Evolutionary conservation across 2,888 invertebrate species (phyloP).

Genomic region (Synergus laeviventris): DNA sequence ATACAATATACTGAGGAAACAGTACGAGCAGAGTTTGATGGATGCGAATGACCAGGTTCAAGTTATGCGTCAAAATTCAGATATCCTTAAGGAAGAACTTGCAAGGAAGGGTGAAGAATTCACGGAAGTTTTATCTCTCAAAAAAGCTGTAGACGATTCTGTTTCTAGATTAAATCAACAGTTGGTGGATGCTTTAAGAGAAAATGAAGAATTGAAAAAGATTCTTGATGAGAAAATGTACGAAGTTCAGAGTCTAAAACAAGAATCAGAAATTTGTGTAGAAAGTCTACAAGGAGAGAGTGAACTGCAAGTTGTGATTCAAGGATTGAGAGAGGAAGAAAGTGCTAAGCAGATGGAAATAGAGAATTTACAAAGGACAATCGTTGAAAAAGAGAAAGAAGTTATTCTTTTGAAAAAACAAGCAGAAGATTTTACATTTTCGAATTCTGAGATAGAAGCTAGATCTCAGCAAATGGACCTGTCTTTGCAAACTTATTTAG

Average conservation of each 20-base stretch:
- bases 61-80: constrained; percentile 58
- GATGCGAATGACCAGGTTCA: constrained; percentile 66
- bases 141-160: constrained; percentile 50
- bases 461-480: constrained; percentile 51
- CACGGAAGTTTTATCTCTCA: constrained; percentile 51
- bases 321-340: constrained; percentile 65
- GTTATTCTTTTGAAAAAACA: constrained; percentile 48
- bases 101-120: constrained; percentile 57
- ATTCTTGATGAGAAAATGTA: constrained; percentile 65
- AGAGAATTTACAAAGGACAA: constrained; percentile 52
- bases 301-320: constrained; percentile 67
- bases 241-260: constrained; percentile 68
- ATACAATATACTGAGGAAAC: constrained; percentile 59
- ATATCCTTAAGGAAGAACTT: constrained; percentile 60
- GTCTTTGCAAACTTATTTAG: constrained; percentile 42
- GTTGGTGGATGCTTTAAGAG: constrained; percentile 49
- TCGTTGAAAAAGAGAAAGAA: constrained; percentile 54
- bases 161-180: constrained; percentile 49
- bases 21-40: constrained; percentile 64
- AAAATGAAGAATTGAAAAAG: constrained; percentile 65
- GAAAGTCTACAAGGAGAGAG: constrained; percentile 58
- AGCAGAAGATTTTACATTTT: constrained; percentile 43
- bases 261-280: constrained; percentile 63
- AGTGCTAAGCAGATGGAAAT: constrained; percentile 60
- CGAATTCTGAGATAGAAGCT: constrained; percentile 47